These are phyloP conservation scores for Physocephala rufipes DNA, from an alignment of 2,888 invertebrate genomes.

Conservation along the genomic window DNA sequence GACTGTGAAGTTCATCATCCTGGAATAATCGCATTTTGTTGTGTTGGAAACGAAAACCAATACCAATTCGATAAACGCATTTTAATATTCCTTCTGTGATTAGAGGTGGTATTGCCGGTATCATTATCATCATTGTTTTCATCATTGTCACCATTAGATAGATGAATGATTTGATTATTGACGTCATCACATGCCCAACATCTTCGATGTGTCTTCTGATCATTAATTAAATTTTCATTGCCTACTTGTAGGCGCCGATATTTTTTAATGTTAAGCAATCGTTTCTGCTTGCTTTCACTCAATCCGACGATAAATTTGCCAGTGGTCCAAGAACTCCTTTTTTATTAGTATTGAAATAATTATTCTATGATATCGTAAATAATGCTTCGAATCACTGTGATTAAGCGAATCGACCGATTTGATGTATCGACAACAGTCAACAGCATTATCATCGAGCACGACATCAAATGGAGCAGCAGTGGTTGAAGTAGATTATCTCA, in stretches of 20 bases:
- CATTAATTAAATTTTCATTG: background rate
- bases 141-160: background rate
- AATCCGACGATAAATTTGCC: background rate
- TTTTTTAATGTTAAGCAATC: background rate
- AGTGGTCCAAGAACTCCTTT: background rate
- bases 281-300: background rate
- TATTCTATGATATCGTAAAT: slow-evolving; percentile 28
- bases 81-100: no score
- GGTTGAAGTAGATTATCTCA: slow-evolving; percentile 64
- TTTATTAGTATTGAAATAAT: slow-evolving; percentile 5
- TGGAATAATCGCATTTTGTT: background rate
- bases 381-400: slow-evolving; percentile 28
- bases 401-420: no score
- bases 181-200: no score
- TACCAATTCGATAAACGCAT: no score
- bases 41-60: no score
- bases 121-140: background rate
- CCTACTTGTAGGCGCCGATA: background rate
- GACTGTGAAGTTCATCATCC: background rate
- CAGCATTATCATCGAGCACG: slow-evolving; percentile 43
- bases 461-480: slow-evolving; percentile 62
- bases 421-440: slow-evolving; percentile 40
- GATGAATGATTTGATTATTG: background rate
- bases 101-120: background rate
- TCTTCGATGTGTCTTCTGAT: background rate